Evolutionary conservation across 2,888 invertebrate species (phyloP).

Genomic region (Megaustenia siamemsis): DNA sequence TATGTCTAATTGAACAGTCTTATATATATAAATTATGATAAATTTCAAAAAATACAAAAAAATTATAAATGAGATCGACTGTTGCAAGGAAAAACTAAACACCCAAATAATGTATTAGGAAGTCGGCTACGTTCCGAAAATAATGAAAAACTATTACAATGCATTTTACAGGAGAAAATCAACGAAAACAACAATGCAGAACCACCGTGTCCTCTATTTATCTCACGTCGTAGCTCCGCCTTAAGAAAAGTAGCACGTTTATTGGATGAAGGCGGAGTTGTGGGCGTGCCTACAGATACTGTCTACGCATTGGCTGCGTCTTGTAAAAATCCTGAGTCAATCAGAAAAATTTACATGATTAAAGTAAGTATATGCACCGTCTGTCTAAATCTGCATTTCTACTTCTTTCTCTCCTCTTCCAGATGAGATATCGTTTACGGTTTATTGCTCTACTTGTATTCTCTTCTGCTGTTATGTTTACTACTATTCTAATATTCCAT

Average conservation of each 20-base stretch:
- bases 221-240: conserved; percentile 63
- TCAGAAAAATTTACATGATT: conserved; percentile 64
- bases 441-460: too few species aligned
- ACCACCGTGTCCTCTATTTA: conserved; percentile 61
- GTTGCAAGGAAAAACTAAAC: too few species aligned
- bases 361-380: conserved; percentile 58
- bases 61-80: too few species aligned
- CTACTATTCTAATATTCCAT: too few species aligned
- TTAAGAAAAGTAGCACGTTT: conserved; percentile 60
- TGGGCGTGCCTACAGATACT: conserved; percentile 68
- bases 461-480: too few species aligned
- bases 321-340: conserved; percentile 65
- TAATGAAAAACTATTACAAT: not conserved
- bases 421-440: too few species aligned
- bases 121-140: too few species aligned
- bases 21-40: too few species aligned
- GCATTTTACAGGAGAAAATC: conserved; percentile 52
- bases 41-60: too few species aligned
- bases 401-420: too few species aligned
- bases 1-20: too few species aligned
- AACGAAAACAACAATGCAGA: conserved; percentile 46
- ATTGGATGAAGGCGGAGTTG: conserved; percentile 63
- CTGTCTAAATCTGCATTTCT: not conserved
- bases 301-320: conserved; percentile 69
- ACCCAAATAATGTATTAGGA: too few species aligned